Base-by-base conservation (phyloP, 2,888 invertebrate species). In the Limenitis camilla region DNA sequence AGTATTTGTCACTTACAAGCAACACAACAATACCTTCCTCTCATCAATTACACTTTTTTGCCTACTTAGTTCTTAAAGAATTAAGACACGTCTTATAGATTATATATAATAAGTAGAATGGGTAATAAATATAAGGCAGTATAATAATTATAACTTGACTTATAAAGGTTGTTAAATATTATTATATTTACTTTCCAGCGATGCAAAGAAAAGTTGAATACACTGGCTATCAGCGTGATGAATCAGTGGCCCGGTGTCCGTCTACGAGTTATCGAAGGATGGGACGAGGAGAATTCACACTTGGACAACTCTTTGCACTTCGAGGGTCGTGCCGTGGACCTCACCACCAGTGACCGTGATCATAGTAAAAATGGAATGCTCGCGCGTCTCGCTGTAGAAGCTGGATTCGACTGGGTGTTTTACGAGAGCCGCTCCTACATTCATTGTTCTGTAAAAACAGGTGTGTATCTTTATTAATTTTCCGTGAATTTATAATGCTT, bases 331-430 rank as follows among this genome's bases (percentile, higher is more conserved):
- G 98, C 98, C 7, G 97, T 98, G 59, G 98, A 98, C 89, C 93
- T 98, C 70, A 96, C 96, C 60, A 98, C 98, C 65, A 95, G 95
- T 63, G 98, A 98, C 89, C 90, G 95, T 50, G 97, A 98, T 85
- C 90, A 94, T 56, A 91, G 95, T 78, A 98, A 98, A 88, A 95
- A 97, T 83, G 98, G 98, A 63, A 96, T 98, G 96, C 89, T 98
- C 71, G 98, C 98, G 41, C 89, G 98, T 56, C 90, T 98, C 52
- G 98, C 98, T 0, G 96, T 97, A 55, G 97, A 98, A 81, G 97
- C 98, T 29, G 98, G 98, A 70, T 98, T 98, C 90, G 98, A 98
- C 89, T 98, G 97, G 97, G 98, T 98, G 59, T 97, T 95, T 89
- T 98, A 97, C 78, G 97, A 97, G 83, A 95, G 96, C 76, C 90